These are phyloP conservation scores for Neuroscelio doddi DNA, from an alignment of 2,888 invertebrate species.

Conservation along the genomic window DNA sequence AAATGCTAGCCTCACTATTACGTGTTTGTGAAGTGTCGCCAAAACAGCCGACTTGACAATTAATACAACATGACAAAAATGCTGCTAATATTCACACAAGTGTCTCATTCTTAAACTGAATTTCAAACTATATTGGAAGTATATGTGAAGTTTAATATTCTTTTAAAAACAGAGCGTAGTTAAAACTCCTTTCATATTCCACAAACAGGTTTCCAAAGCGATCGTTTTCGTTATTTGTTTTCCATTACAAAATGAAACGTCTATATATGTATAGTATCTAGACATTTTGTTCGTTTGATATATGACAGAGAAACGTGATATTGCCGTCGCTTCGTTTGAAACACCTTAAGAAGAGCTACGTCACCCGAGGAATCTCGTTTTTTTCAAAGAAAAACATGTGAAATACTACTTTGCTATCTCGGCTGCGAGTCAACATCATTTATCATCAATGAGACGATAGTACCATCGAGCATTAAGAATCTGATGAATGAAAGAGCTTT, in stretches of 20 bases:
- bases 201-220: neutral
- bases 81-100: no score
- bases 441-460: conserved; percentile 5
- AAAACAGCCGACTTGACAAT: no score
- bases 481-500: neutral
- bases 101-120: no score
- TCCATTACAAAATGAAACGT: conserved; percentile 6
- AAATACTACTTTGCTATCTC: neutral
- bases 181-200: neutral
- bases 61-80: no score
- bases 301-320: conserved; percentile 22
- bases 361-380: neutral
- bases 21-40: no score
- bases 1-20: no score
- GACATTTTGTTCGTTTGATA: conserved; percentile 21
- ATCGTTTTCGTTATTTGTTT: neutral
- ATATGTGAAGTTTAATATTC: neutral
- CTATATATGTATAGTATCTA: conserved; percentile 5
- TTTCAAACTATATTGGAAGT: no score
- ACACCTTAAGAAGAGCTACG: conserved; percentile 3
- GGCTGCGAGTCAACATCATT: neutral
- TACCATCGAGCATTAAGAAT: neutral
- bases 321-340: conserved; percentile 7
- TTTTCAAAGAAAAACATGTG: conserved; percentile 3
- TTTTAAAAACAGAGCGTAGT: neutral